phyloP scores from a whole-genome alignment of 2,888 invertebrate species.

The Drosophila cracens region DNA sequence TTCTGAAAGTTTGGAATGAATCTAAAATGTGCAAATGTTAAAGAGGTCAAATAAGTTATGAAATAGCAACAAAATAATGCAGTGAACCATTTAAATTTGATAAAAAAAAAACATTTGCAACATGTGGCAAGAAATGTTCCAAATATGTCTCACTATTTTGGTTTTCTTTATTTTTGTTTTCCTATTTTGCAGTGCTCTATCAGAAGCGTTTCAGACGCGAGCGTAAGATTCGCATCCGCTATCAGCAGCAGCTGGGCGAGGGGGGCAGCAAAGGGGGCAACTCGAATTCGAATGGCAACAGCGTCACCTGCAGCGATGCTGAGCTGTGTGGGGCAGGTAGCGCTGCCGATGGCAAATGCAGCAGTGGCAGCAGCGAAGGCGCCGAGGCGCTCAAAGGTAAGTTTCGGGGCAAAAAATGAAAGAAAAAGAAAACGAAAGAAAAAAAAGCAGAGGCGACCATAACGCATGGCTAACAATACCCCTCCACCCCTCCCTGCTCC shows the following conservation, averaged over 20 bases:
- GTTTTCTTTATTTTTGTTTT: background rate
- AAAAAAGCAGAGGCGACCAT: constrained; percentile 43
- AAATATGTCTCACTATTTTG: background rate
- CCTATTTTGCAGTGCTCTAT: constrained; percentile 89
- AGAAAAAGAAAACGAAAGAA: background rate
- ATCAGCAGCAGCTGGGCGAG: constrained; percentile 93
- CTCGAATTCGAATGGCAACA: constrained; percentile 57
- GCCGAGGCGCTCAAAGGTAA: constrained; percentile 68
- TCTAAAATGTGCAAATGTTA: background rate
- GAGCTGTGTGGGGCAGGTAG: constrained; percentile 49
- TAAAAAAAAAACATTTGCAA: background rate
- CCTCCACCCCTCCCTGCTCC: constrained; percentile 13
- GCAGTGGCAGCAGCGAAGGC: constrained; percentile 65
- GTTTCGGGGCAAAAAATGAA: constrained; percentile 36
- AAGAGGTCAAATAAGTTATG: background rate
- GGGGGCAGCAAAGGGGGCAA: constrained; percentile 88
- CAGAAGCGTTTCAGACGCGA: constrained; percentile 96
- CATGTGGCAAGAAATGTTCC: background rate
- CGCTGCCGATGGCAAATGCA: constrained; percentile 48
- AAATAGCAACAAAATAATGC: background rate
- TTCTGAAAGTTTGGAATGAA: background rate
- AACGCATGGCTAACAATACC: constrained; percentile 61
- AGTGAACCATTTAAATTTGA: background rate
- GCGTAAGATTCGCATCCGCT: constrained; percentile 91
- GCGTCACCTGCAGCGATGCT: constrained; percentile 59